phyloP scores from a whole-genome alignment of 2,797 vertebrate genomes.

The Enteromius thamalakanensis region DNA sequence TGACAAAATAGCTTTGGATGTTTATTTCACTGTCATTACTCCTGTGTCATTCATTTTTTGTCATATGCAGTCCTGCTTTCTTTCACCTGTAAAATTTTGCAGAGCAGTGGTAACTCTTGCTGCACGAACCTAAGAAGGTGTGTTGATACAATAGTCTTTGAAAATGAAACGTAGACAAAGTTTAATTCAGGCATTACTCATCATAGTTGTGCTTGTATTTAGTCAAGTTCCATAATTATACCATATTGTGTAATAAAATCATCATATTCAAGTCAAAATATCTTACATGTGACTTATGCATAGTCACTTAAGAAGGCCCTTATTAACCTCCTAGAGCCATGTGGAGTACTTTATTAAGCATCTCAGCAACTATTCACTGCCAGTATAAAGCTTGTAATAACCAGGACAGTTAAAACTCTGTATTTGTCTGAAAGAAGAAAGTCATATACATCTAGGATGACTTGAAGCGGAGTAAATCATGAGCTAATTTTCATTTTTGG shows the following conservation, averaged over 20 bases:
- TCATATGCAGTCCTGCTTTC: not conserved
- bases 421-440: not conserved
- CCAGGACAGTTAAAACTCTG: not conserved
- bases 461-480: too few species aligned
- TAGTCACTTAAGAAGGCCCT: not conserved
- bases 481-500: not conserved
- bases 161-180: not conserved
- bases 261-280: not conserved
- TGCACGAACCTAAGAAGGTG: not conserved
- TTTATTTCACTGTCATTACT: slow-evolving; percentile 13
- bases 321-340: not conserved
- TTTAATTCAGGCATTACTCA: not conserved
- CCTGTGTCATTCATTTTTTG: not conserved
- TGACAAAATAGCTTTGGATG: not conserved
- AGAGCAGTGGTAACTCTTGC: not conserved
- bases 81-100: not conserved
- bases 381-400: not conserved
- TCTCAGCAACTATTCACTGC: not conserved
- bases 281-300: too few species aligned
- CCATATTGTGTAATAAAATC: not conserved
- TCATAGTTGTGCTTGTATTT: not conserved
- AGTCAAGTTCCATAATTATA: not conserved
- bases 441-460: not conserved
- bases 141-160: not conserved
- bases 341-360: not conserved